These are phyloP conservation scores for Myripristis murdjan DNA, from an alignment of 2,797 vertebrate species.

Conservation along the genomic window DNA sequence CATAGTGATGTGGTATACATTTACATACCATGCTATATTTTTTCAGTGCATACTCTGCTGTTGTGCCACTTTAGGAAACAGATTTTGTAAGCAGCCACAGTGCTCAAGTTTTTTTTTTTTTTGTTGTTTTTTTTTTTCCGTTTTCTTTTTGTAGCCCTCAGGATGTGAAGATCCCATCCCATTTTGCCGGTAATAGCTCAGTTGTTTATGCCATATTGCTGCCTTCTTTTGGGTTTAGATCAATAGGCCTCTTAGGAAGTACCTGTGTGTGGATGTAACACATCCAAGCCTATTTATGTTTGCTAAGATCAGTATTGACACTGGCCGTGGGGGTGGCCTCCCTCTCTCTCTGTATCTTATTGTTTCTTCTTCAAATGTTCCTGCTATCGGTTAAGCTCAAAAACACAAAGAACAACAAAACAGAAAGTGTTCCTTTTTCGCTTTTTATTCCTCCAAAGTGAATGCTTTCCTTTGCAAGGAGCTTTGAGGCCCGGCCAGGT, in stretches of 20 bases:
- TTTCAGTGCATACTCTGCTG: no score
- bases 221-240: constrained; percentile 67
- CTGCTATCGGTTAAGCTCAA: neutral
- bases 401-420: neutral
- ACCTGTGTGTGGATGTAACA: constrained; percentile 61
- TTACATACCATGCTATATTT: no score
- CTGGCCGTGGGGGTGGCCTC: constrained; percentile 59
- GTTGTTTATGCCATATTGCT: constrained; percentile 44
- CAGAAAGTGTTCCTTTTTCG: no score
- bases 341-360: constrained; percentile 21
- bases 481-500: neutral
- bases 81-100: neutral
- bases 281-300: constrained; percentile 74
- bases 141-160: neutral
- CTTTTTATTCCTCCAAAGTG: neutral
- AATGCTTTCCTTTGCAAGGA: neutral
- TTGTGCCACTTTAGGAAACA: neutral
- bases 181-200: constrained; percentile 28
- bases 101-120: neutral
- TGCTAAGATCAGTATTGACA: constrained; percentile 73
- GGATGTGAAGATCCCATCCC: neutral
- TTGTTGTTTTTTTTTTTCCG: neutral
- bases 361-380: constrained; percentile 18
- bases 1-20: no score
- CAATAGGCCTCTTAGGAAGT: constrained; percentile 65